phyloP scores from a whole-genome alignment of 1,140 invertebrate genomes.

The Trinorchestia longiramus region DNA sequence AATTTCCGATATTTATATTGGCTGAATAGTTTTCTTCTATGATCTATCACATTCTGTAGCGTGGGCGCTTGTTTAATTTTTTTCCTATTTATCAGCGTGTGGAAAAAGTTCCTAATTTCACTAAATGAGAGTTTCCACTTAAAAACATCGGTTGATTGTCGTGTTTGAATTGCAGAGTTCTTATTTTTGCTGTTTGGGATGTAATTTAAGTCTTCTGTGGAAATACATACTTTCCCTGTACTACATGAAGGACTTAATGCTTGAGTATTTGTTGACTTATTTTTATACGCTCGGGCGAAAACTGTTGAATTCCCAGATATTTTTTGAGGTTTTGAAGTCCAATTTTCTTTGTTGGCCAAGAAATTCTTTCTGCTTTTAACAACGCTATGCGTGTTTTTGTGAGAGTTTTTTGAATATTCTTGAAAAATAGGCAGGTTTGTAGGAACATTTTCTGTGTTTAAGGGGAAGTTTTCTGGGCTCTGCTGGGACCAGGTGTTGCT shows the following conservation, averaged over 20 bases:
- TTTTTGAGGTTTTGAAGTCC: not conserved
- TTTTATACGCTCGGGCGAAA: not conserved
- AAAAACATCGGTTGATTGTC: not conserved
- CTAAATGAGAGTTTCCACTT: not conserved
- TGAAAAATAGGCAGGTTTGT: not conserved
- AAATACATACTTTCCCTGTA: not conserved
- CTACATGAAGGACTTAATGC: not conserved
- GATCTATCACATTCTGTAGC: not conserved
- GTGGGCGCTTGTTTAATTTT: not conserved
- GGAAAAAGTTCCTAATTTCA: not conserved
- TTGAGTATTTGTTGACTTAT: not conserved
- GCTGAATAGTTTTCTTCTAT: not conserved
- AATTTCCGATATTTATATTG: not conserved
- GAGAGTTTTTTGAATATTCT: not conserved
- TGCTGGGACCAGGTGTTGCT: slow-evolving; percentile 27
- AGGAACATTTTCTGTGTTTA: not conserved
- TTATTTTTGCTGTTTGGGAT: not conserved
- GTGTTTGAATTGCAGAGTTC: not conserved
- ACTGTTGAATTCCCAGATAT: not conserved
- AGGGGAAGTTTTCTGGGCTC: not conserved
- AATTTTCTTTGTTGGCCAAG: not conserved
- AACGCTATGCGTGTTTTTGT: not conserved
- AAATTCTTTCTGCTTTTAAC: not conserved
- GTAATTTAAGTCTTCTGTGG: not conserved
- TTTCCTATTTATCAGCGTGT: not conserved